Evolutionary conservation across 2,113 vertebrate genomes (phyloP).

Genomic region (Prolemur simus): DNA sequence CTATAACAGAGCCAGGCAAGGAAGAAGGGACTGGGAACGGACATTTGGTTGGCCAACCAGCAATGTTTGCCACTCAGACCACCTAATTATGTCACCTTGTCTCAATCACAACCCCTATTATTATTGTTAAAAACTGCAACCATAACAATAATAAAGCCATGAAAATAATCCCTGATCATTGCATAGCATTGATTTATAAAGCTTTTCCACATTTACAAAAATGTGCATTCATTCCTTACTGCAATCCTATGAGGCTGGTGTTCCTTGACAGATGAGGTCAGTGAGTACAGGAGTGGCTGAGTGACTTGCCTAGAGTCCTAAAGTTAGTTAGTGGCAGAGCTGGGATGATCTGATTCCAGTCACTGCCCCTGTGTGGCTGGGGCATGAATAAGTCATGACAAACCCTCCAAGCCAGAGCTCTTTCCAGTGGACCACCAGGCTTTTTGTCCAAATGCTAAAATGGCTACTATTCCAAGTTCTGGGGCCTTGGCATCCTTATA

Average conservation of each 20-base stretch:
- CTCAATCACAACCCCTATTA: not conserved
- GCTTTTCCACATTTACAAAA: not conserved
- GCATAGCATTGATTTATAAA: not conserved
- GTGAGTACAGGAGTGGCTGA: not conserved
- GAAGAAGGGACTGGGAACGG: not conserved
- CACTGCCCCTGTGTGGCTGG: not conserved
- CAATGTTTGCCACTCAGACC: not conserved
- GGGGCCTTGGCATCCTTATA: not conserved
- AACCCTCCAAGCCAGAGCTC: not conserved
- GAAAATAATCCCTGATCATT: not conserved
- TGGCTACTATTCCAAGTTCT: not conserved
- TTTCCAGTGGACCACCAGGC: not conserved
- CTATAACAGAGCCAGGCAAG: not conserved
- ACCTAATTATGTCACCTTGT: not conserved
- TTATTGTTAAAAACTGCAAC: not conserved
- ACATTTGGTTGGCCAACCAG: not conserved
- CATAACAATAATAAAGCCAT: not conserved
- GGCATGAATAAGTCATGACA: not conserved
- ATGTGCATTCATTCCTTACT: not conserved
- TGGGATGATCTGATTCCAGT: not conserved
- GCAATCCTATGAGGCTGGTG: not conserved
- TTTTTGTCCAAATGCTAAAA: not conserved
- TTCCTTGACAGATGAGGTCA: not conserved
- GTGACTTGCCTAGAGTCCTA: not conserved
- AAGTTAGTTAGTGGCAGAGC: not conserved